Evolutionary conservation across 2,113 vertebrate genomes (phyloP).

Genomic region (Seriola rivoliana): DNA sequence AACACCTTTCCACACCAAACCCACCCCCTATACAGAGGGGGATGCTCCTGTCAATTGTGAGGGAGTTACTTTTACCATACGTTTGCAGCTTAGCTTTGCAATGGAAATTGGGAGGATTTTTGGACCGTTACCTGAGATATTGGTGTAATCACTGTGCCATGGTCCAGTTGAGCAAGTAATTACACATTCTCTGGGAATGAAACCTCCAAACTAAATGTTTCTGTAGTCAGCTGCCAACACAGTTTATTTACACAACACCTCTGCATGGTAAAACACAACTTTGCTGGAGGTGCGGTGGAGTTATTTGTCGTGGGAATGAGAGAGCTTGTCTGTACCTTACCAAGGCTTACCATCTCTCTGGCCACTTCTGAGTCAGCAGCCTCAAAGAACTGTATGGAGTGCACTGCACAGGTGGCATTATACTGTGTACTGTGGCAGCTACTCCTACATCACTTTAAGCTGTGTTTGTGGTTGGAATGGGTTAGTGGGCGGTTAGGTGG

Average conservation of each 20-base stretch:
- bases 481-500: conserved; percentile 52
- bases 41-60: conserved; percentile 39
- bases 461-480: conserved; percentile 54
- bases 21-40: conserved; percentile 20
- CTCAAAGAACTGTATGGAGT: conserved; percentile 42
- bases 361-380: conserved; percentile 39
- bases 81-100: conserved; percentile 25
- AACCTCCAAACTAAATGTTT: conserved; percentile 61
- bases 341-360: conserved; percentile 30
- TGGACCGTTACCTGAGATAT: conserved; percentile 73
- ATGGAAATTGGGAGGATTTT: conserved; percentile 45
- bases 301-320: conserved; percentile 23
- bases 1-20: conserved; percentile 27
- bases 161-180: conserved; percentile 78
- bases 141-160: conserved; percentile 67
- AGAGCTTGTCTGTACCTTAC: conserved; percentile 30
- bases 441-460: conserved; percentile 60
- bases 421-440: conserved; percentile 42
- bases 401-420: conserved; percentile 38
- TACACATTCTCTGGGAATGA: conserved; percentile 63
- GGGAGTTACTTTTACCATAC: conserved; percentile 23
- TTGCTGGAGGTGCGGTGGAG: conserved; percentile 7
- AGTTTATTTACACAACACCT: conserved; percentile 48
- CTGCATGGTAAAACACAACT: conserved; percentile 40
- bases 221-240: conserved; percentile 54